phyloP scores from a whole-genome alignment of 2,888 invertebrate species.

The Euplagia quadripunctaria region DNA sequence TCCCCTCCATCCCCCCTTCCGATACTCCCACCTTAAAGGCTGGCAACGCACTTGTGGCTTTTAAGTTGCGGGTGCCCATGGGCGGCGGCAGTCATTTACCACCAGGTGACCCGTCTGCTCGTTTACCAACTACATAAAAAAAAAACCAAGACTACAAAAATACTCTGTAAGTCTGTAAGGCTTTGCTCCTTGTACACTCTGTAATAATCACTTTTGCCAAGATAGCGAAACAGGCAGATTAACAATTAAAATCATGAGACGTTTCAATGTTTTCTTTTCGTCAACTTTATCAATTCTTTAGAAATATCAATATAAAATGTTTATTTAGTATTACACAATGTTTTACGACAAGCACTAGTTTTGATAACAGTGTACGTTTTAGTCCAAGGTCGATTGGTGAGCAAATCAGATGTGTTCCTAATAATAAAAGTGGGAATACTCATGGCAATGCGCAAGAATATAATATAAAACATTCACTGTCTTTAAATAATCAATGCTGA shows the following conservation, averaged over 20 bases:
- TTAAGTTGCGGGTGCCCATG: no score
- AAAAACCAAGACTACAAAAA: no score
- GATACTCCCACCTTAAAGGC: no score
- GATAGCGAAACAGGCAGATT: not conserved
- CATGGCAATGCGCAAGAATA: not conserved
- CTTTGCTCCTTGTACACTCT: no score
- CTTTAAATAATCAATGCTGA: not conserved
- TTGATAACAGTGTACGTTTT: constrained; percentile 12
- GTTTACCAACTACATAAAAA: no score
- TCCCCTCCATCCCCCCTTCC: no score
- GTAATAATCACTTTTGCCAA: no score
- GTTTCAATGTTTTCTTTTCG: constrained; percentile 7
- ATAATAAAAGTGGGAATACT: not conserved
- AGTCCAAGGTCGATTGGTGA: constrained; percentile 5
- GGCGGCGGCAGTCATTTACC: no score
- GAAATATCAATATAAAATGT: constrained; percentile 1
- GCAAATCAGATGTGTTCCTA: not conserved
- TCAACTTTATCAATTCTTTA: constrained; percentile 6
- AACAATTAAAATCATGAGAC: not conserved
- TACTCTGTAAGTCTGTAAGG: no score
- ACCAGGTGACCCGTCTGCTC: no score
- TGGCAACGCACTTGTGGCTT: no score
- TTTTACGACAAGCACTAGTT: constrained; percentile 8
- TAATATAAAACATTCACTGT: not conserved
- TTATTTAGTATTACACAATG: constrained; percentile 12